Evolutionary conservation across 2,888 invertebrate genomes (phyloP).

Genomic region (Rambutsinella grinnellia): DNA sequence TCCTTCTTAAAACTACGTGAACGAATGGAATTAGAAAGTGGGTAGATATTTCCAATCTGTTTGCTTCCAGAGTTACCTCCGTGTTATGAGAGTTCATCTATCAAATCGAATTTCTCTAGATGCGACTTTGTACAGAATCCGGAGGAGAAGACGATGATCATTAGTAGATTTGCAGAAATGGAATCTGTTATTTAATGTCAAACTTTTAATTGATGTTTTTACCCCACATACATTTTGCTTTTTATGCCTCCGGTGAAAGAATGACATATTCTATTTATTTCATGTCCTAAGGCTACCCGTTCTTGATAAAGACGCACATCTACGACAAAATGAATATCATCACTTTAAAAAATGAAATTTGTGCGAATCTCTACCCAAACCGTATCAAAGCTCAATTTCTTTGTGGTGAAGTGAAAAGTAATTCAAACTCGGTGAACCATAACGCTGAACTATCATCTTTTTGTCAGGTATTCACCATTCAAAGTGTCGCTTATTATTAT

Average conservation of each 20-base stretch:
- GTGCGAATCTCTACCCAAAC: conserved; percentile 42
- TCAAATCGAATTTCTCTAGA: conserved; percentile 18
- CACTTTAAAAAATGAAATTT: conserved; percentile 32
- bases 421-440: not conserved
- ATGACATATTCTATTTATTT: not conserved
- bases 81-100: conserved; percentile 5
- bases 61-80: conserved; percentile 37
- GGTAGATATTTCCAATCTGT: conserved; percentile 37
- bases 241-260: not conserved
- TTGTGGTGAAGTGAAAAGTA: conserved; percentile 47
- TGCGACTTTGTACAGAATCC: conserved; percentile 45
- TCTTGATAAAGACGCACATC: conserved; percentile 16
- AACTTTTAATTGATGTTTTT: conserved; percentile 1
- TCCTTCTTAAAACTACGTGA: conserved; percentile 51
- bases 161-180: conserved; percentile 40
- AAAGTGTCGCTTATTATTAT: not conserved
- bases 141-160: conserved; percentile 32
- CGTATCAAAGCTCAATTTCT: conserved; percentile 52
- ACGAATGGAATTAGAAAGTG: conserved; percentile 33
- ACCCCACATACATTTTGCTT: not conserved
- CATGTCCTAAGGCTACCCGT: conserved; percentile 22
- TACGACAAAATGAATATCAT: conserved; percentile 40
- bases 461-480: conserved; percentile 23
- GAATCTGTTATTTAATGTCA: conserved; percentile 13
- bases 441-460: conserved; percentile 24